Evolutionary conservation across 2,888 invertebrate genomes (phyloP).

Genomic region (Diploptera punctata): DNA sequence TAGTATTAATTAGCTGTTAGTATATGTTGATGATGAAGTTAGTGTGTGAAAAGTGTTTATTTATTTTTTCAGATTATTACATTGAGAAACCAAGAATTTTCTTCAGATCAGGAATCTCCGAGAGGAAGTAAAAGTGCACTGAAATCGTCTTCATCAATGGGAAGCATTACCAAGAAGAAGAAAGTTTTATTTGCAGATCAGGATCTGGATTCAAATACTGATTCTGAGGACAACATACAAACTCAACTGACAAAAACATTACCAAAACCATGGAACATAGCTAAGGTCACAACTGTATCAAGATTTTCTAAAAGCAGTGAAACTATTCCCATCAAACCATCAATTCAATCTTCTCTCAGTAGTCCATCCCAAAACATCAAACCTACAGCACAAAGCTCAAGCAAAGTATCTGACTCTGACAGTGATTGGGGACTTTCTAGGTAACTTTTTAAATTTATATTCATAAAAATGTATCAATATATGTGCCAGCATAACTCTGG

Average conservation of each 20-base stretch:
- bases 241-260: conserved; percentile 45
- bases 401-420: conserved; percentile 53
- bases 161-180: conserved; percentile 65
- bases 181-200: conserved; percentile 63
- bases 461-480: no score
- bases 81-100: no score
- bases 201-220: conserved; percentile 10
- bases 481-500: no score
- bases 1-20: no score
- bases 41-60: no score
- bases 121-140: conserved; percentile 56
- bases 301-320: background rate
- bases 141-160: conserved; percentile 60
- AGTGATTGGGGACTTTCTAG: conserved; percentile 64
- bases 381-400: conserved; percentile 39
- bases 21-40: no score
- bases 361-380: background rate
- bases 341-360: background rate
- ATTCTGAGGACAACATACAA: conserved; percentile 50
- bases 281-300: background rate
- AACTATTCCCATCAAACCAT: background rate
- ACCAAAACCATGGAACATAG: background rate
- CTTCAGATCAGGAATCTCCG: conserved; percentile 1
- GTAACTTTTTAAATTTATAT: no score
- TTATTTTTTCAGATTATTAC: no score